Percentiles rank a stretch among this genome's conserved stretches.
Conservation (phyloP, 35 echinoderm and acorn worm genomes). For the Heliocidaris tuberculata region DNA sequence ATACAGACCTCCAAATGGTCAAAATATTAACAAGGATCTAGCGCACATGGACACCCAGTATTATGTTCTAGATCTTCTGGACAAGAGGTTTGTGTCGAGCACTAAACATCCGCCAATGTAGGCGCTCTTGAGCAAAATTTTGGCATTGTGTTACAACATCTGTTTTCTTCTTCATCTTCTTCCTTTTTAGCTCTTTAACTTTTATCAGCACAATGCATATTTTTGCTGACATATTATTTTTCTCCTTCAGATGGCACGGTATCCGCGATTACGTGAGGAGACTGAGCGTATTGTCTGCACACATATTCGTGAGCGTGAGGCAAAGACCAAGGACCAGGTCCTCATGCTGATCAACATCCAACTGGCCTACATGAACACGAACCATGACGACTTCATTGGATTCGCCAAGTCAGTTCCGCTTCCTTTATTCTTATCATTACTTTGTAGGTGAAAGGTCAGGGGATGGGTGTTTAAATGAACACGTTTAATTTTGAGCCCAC, state of each 20-base stretch:
- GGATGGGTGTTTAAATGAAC: background rate
- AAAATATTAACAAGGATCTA: no score
- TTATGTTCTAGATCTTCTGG: no score
- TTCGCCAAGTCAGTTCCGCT: constrained; percentile 84
- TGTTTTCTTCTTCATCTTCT: no score
- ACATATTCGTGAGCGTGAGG: constrained; percentile 86
- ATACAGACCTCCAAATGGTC: no score
- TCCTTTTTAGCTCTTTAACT: no score
- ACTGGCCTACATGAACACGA: constrained; percentile 99
- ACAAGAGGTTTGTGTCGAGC: no score
- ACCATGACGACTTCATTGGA: constrained; percentile 99
- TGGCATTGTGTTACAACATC: no score
- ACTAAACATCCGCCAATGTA: no score
- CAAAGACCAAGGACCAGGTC: constrained; percentile 87
- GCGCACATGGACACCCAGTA: no score
- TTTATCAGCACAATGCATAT: background rate
- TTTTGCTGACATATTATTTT: background rate
- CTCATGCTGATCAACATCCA: constrained; percentile 81
- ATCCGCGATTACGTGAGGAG: constrained; percentile 94
- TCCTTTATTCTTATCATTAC: background rate
- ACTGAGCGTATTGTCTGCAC: constrained; percentile 86
- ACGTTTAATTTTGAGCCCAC: background rate
- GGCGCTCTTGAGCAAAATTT: no score
- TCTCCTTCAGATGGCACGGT: constrained; percentile 81
- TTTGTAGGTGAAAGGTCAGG: background rate